Evolutionary conservation across 2,888 invertebrate genomes (phyloP), one percentile per base, ranked within the genome.

Genomic region (Tetropium fuscum): DNA sequence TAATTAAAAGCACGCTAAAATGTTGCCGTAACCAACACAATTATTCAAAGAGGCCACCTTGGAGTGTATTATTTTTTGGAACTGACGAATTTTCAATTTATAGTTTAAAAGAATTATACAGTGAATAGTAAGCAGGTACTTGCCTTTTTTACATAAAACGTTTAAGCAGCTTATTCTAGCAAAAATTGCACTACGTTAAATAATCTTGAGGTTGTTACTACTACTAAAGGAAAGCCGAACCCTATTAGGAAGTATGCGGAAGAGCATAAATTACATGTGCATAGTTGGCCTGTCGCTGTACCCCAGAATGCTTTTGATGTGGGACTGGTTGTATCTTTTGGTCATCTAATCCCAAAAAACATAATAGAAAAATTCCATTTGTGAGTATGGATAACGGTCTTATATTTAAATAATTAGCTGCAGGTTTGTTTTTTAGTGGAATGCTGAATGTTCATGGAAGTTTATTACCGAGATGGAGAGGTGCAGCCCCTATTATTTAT

Each of bases 391-490:
- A 18, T 61, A 44, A n/a, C 18, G 43, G 44, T 18, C 32, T 34
- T 45, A 22, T 3, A 11, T 30, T 11, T 34, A 38, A 27, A 30
- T 34, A 10, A n/a, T 25, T 7, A 48, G 18, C 16, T 13, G 16
- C 4, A 30, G 22, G 1, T 22, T 41, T 20, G 51, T 56, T n/a
- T n/a, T n/a, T 51, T 77, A 94, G 93, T 73, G 97, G 97, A 18
- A 94, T 97, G 85, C 83, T 97, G 22, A 98, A 98, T 84, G 91
- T 97, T 0, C 98, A 98, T 81, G 95, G 92, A 0, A 97, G 97
- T 81, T 80, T 97, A 44, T 81, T 98, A 62, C 98, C 98, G 0
- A 85, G 91, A 53, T 97, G 95, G 95, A 85, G 97, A 69, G 98
- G 98, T 3, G 95, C 97, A 6, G 92, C 97, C 0, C 98, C 98